phyloP scores from a whole-genome alignment of 2,797 vertebrate species.

The Orestias chungarensis region DNA sequence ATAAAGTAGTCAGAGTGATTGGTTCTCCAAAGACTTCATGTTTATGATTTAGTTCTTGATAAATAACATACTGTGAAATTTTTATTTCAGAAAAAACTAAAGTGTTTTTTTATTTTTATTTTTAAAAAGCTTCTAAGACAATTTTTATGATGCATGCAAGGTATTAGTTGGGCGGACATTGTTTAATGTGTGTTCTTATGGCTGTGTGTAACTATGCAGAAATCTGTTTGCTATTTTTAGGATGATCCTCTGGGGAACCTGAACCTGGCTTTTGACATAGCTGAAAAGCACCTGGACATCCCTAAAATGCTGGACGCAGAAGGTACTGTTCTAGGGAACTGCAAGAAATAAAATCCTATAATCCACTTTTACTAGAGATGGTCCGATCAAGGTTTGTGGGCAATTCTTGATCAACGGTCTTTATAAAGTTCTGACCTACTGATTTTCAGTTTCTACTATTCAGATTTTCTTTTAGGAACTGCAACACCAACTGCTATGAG shows the following conservation, averaged over 20 bases:
- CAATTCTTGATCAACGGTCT: neutral
- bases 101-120: too few species aligned
- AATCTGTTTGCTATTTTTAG: conserved; percentile 79
- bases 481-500: neutral
- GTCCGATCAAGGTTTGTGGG: neutral
- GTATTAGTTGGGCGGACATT: neutral
- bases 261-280: conserved; percentile 97
- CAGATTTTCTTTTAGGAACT: neutral
- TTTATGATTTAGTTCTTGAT: neutral
- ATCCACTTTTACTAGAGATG: neutral
- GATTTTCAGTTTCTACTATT: neutral
- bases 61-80: neutral
- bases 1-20: neutral
- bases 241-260: conserved; percentile 97
- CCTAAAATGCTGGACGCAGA: conserved; percentile 99
- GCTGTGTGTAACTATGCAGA: conserved; percentile 55
- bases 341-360: conserved; percentile 34
- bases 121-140: neutral
- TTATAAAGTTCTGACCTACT: neutral
- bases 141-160: neutral
- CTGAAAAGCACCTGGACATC: conserved; percentile 99
- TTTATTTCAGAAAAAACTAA: too few species aligned
- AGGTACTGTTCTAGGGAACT: conserved; percentile 78
- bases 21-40: neutral
- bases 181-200: conserved; percentile 42